Base-by-base conservation (phyloP, 2,113 vertebrate genomes). In the Rhagologus leucostigma region DNA sequence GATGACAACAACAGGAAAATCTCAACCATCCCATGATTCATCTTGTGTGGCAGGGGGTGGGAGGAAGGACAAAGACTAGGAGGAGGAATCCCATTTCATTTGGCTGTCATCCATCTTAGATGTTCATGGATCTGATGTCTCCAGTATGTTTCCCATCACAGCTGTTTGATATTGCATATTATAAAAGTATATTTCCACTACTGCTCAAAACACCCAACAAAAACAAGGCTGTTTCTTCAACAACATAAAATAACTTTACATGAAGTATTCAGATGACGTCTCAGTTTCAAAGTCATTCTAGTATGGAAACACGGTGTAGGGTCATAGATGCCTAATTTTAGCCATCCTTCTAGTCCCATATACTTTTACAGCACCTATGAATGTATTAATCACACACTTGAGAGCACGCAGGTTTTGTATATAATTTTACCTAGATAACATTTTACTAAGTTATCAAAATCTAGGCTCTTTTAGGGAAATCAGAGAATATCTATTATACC, bases 391-490 rank as follows among this genome's bases (percentile, higher is more conserved):
- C 27, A 56, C 55, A 69, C 41, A 55, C 13, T 56, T 70, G 41
- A n/a, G 17, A 78, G 35, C 59, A 94, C 22, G 86, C 3, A 41
- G 37, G 17, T 76, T 95, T 96, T 96, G 41, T 44, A 89, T 46
- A 42, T 82, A 42, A 89, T 82, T 90, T 92, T 81, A 79, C 60
- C 46, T 59, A 73, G 52, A 76, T 24, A 71, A 53, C 1, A 73
- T 93, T 88, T 94, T 79, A 53, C 20, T 47, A 90, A 88, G 35
- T 87, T 93, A 73, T 69, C 57, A 92, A 96, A 92, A 84, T 59
- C 30, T 81, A 67, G 17, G 7, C 29, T 84, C 26, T 84, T 90
- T 84, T 55, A 88, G 18, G 16, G 37, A 93, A 91, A 89, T 78
- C 39, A 91, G 50, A 89, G 17, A 67, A 20, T 75, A 81, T 60